phyloP scores from a whole-genome alignment of 1,140 invertebrate species.

The Harpegnathos saltator region DNA sequence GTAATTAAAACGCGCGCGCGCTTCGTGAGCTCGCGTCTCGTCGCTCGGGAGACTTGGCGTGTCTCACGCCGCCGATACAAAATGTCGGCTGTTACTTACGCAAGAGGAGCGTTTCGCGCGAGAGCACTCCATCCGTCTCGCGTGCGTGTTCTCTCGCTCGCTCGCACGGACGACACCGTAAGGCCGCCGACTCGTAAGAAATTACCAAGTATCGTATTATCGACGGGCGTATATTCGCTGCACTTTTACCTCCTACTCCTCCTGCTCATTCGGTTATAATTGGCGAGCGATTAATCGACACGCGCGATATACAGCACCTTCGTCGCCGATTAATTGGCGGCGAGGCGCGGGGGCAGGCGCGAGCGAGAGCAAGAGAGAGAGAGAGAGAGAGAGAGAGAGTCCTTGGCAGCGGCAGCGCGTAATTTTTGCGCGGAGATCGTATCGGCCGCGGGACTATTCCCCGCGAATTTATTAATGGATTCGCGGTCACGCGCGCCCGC shows the following conservation, averaged over 20 bases:
- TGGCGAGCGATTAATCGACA: constrained; percentile 20
- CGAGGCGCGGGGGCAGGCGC: neutral
- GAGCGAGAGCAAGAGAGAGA: too few relatives aligned
- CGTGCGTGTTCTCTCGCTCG: neutral
- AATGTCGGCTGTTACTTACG: neutral
- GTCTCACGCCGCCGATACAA: neutral
- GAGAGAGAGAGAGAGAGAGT: too few relatives aligned
- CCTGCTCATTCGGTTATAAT: neutral
- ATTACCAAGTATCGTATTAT: neutral
- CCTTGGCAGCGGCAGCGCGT: neutral
- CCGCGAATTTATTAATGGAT: constrained; percentile 56
- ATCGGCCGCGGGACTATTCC: neutral
- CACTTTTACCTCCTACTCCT: constrained; percentile 23
- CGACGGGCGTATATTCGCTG: neutral
- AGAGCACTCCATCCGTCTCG: constrained; percentile 10
- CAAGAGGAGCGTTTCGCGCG: neutral
- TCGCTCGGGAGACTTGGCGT: neutral
- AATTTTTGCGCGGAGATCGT: constrained; percentile 39
- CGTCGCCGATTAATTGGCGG: constrained; percentile 14
- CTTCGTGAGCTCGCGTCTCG: neutral
- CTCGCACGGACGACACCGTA: neutral
- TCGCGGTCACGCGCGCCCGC: constrained; percentile 32
- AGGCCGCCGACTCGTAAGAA: constrained; percentile 2
- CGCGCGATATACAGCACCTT: neutral
- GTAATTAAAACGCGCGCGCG: neutral